Percentiles rank a stretch among this genome's conserved stretches.
Evolutionary conservation across 1,140 invertebrate species (phyloP).

Genomic region (Trichogramma pretiosum): DNA sequence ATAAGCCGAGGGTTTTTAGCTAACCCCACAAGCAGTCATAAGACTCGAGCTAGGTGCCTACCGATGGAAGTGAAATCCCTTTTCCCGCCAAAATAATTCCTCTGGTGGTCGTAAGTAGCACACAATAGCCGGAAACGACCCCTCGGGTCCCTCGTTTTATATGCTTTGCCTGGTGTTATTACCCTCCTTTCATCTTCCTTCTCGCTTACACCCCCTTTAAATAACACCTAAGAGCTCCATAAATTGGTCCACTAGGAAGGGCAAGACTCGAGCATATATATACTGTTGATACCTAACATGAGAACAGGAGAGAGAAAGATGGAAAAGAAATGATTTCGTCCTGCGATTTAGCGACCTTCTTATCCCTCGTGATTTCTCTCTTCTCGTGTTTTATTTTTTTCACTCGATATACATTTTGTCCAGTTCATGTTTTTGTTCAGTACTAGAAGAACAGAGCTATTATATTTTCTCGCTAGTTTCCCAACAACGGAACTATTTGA

Average conservation of each 20-base stretch:
- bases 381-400: conserved; percentile 9
- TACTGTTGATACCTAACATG: too few relatives aligned
- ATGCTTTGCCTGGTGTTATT: conserved; percentile 22
- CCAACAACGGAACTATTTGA: too few relatives aligned
- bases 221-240: conserved; percentile 30
- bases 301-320: conserved; percentile 21
- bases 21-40: too few relatives aligned
- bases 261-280: too few relatives aligned
- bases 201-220: too few relatives aligned
- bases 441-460: too few relatives aligned
- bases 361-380: conserved; percentile 22
- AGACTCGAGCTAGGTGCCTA: too few relatives aligned
- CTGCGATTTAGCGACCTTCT: conserved; percentile 2
- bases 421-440: too few relatives aligned
- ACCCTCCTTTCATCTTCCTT: conserved; percentile 9
- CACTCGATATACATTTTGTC: conserved; percentile 3
- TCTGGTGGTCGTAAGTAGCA: conserved; percentile 17
- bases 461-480: too few relatives aligned
- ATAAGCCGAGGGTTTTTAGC: too few relatives aligned
- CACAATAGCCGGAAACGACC: conserved; percentile 38
- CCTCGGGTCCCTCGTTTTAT: conserved; percentile 28
- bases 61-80: conserved; percentile 24
- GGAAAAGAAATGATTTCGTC: conserved; percentile 7
- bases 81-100: conserved; percentile 37
- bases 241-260: conserved; percentile 38